Evolutionary conservation across 2,113 vertebrate genomes (phyloP).

Genomic region (Alouatta palliata): DNA sequence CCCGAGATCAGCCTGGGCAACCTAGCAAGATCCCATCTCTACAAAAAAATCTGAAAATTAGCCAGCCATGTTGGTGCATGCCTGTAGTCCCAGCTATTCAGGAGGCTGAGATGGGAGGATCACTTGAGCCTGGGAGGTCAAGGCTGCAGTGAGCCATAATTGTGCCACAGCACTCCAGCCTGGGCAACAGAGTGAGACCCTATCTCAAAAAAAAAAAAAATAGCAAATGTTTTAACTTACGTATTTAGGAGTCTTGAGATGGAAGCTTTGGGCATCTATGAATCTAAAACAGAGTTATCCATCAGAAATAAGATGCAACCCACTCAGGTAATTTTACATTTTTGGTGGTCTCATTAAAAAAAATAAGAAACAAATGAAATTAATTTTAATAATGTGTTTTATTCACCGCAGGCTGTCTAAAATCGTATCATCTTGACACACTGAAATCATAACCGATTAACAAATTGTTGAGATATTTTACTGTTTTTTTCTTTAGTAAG

Average conservation of each 20-base stretch:
- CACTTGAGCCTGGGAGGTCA: too few relatives aligned
- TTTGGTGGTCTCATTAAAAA: not conserved
- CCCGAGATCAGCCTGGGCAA: too few relatives aligned
- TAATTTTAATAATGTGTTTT: not conserved
- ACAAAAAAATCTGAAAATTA: too few relatives aligned
- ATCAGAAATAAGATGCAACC: not conserved
- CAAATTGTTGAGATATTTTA: not conserved
- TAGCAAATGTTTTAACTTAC: not conserved
- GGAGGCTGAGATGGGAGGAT: too few relatives aligned
- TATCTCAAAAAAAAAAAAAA: too few relatives aligned
- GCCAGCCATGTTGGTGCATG: too few relatives aligned
- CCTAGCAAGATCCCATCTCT: too few relatives aligned
- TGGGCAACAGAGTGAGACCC: too few relatives aligned
- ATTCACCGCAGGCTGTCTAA: not conserved
- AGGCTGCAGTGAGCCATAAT: too few relatives aligned
- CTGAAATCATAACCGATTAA: not conserved
- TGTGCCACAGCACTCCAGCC: too few relatives aligned
- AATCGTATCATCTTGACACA: not conserved
- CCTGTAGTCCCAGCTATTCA: too few relatives aligned
- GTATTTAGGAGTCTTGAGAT: not conserved
- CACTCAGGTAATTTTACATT: not conserved
- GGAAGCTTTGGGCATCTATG: not conserved
- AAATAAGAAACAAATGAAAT: not conserved
- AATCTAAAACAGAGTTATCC: not conserved
- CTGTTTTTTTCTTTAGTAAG: not conserved